These are phyloP conservation scores for Rhabdomys dilectus DNA, from an alignment of 2,113 vertebrate species.

Conservation along the genomic window DNA sequence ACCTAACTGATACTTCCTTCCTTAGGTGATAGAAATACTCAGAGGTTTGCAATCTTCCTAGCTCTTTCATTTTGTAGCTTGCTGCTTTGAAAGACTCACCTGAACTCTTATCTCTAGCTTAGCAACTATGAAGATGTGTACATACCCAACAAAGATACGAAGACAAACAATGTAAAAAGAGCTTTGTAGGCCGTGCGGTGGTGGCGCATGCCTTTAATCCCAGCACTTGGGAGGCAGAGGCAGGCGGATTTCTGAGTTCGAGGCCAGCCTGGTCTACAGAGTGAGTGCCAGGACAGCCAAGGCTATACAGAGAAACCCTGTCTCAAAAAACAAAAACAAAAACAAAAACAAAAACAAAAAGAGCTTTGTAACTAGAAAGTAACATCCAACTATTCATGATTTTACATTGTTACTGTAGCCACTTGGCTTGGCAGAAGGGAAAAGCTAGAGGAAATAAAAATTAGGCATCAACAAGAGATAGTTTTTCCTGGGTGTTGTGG, in stretches of 20 bases:
- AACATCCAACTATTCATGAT: not conserved
- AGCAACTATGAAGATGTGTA: constrained; percentile 37
- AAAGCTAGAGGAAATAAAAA: constrained; percentile 27
- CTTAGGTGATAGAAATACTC: not conserved
- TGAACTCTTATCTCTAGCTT: not conserved
- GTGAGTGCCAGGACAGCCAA: no score
- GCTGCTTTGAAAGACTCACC: constrained; percentile 41
- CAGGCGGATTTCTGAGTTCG: no score
- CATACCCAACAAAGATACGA: not conserved
- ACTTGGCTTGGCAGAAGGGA: not conserved
- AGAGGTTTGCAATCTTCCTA: not conserved
- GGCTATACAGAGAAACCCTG: no score
- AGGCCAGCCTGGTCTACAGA: no score
- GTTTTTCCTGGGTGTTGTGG: not conserved
- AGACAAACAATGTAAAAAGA: not conserved
- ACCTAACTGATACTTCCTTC: constrained; percentile 15
- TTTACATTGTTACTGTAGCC: constrained; percentile 2
- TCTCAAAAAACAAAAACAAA: no score
- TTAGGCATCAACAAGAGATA: constrained; percentile 52
- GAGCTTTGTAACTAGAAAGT: constrained; percentile 30
- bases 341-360: no score
- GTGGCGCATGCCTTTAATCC: no score
- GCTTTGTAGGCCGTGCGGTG: no score
- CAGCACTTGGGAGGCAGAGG: no score
- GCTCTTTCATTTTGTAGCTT: constrained; percentile 43